phyloP scores from a whole-genome alignment of 2,888 invertebrate species.

The Drosophila austrosaltans region DNA sequence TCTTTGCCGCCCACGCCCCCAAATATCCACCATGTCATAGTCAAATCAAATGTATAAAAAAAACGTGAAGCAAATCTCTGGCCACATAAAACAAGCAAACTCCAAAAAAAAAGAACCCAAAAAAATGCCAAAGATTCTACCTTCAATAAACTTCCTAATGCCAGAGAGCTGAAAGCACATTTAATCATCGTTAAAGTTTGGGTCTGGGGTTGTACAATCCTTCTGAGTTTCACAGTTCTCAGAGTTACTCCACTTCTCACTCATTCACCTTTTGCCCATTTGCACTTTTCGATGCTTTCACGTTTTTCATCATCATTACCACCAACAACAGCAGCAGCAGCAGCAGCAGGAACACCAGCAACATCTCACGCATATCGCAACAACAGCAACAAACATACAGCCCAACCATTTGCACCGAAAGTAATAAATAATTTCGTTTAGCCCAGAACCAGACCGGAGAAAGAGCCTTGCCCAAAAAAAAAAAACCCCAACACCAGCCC shows the following conservation, averaged over 20 bases:
- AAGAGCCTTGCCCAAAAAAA: slow-evolving; percentile 20
- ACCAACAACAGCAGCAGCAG: slow-evolving; percentile 52
- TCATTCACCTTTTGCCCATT: slow-evolving; percentile 72
- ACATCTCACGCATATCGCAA: slow-evolving; percentile 10
- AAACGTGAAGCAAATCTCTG: slow-evolving; percentile 22
- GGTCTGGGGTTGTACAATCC: slow-evolving; percentile 51
- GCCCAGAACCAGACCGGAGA: slow-evolving; percentile 55
- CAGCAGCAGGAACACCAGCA: slow-evolving; percentile 28
- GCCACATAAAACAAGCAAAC: slow-evolving; percentile 10
- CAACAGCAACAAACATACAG: slow-evolving; percentile 12
- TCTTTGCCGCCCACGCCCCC: background rate
- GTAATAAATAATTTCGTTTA: slow-evolving; percentile 80
- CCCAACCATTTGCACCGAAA: slow-evolving; percentile 59
- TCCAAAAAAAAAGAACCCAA: slow-evolving; percentile 52
- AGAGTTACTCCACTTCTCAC: slow-evolving; percentile 8
- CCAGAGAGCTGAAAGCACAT: slow-evolving; percentile 55
- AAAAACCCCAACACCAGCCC: slow-evolving; percentile 12
- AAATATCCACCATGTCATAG: slow-evolving; percentile 27
- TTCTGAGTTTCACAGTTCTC: slow-evolving; percentile 51
- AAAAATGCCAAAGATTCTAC: slow-evolving; percentile 46
- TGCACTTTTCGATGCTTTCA: slow-evolving; percentile 80
- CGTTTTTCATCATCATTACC: slow-evolving; percentile 80
- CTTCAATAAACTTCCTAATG: slow-evolving; percentile 27
- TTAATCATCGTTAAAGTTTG: slow-evolving; percentile 76
- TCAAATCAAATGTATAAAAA: slow-evolving; percentile 47